Evolutionary conservation across 2,113 vertebrate species (phyloP).

Genomic region (Rhea pennata): DNA sequence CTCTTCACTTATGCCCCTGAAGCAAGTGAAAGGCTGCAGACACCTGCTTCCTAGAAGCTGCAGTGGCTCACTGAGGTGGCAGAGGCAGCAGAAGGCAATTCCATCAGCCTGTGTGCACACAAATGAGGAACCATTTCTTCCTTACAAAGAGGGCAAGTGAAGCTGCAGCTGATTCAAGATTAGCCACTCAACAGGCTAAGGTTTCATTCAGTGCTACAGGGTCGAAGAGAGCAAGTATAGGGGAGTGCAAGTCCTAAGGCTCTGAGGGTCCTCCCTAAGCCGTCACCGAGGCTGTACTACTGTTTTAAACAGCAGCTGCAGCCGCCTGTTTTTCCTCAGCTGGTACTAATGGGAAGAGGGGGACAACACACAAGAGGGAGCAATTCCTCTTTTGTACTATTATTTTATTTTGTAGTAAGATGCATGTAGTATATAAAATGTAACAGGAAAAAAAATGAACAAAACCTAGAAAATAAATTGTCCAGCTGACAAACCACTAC

Average conservation of each 20-base stretch:
- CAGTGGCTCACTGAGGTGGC: not conserved
- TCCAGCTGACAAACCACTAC: slow-evolving; percentile 63
- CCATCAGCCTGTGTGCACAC: not conserved
- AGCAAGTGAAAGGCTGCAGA: not conserved
- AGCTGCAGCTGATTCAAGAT: not conserved
- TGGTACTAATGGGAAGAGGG: slow-evolving; percentile 42
- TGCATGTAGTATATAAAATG: slow-evolving; percentile 80
- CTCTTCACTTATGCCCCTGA: not conserved
- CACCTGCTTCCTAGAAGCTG: not conserved
- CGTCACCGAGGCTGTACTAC: not conserved
- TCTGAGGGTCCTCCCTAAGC: not conserved
- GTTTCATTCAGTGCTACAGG: not conserved
- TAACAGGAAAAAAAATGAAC: slow-evolving; percentile 75
- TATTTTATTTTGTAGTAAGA: slow-evolving; percentile 80
- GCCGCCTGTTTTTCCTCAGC: not conserved
- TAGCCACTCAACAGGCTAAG: not conserved
- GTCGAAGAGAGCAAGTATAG: not conserved
- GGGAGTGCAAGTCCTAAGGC: not conserved
- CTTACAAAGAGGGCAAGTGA: not conserved
- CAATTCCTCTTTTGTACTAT: slow-evolving; percentile 70
- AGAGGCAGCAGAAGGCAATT: not conserved
- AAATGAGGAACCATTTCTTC: not conserved
- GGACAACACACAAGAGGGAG: slow-evolving; percentile 73
- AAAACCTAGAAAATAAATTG: slow-evolving; percentile 72
- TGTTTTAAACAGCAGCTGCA: slow-evolving; percentile 13